Evolutionary conservation across 2,888 invertebrate species (phyloP).

Genomic region (Lycaena phlaeas): DNA sequence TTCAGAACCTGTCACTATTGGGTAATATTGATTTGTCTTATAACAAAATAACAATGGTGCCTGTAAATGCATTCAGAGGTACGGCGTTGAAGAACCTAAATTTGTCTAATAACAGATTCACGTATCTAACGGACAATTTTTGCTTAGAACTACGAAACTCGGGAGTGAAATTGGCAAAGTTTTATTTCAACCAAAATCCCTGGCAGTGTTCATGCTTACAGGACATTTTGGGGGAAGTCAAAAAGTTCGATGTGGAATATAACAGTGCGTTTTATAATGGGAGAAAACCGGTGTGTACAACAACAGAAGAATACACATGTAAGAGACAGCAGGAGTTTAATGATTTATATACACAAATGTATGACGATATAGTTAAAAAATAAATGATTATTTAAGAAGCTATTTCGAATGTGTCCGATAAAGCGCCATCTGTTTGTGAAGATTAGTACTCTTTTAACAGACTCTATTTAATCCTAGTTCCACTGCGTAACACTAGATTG

Average conservation of each 20-base stretch:
- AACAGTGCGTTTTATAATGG: conserved; percentile 40
- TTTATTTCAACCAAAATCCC: conserved; percentile 53
- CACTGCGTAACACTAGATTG: too few species aligned
- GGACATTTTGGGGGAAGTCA: conserved; percentile 43
- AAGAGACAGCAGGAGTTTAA: conserved; percentile 38
- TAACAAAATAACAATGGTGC: conserved; percentile 39
- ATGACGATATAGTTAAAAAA: conserved; percentile 21
- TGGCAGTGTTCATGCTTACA: conserved; percentile 55
- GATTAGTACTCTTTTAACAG: too few species aligned
- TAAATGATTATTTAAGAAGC: neutral
- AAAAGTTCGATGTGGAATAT: conserved; percentile 35
- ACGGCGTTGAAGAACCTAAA: conserved; percentile 42
- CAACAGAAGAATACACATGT: conserved; percentile 35
- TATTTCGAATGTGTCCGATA: too few species aligned
- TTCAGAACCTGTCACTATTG: conserved; percentile 34
- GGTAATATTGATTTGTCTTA: conserved; percentile 40
- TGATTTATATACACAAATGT: conserved; percentile 33
- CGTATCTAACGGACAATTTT: conserved; percentile 49
- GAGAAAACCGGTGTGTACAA: conserved; percentile 41
- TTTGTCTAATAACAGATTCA: conserved; percentile 43
- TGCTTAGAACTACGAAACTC: conserved; percentile 44
- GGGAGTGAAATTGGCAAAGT: conserved; percentile 38
- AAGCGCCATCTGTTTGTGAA: too few species aligned
- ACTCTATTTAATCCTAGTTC: too few species aligned
- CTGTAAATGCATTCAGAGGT: conserved; percentile 41